Conservation (phyloP, 30 jellyfish, hydroid and myxozoan species). For the Sanderia malayensis region DNA sequence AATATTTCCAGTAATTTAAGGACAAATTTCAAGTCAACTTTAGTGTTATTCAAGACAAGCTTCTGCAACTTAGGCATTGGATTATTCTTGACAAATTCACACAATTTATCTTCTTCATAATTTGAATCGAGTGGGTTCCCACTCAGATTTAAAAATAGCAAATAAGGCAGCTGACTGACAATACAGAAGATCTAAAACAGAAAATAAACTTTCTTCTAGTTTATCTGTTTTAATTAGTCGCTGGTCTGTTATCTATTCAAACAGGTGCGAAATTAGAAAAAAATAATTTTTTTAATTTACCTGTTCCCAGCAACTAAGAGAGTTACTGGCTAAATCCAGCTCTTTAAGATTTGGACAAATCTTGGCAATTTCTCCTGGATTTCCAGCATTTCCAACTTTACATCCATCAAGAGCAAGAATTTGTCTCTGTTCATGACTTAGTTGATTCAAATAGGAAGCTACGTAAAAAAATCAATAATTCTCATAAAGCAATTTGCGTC, state of each 20-base stretch:
- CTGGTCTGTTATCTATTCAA: no score
- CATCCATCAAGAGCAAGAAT: conserved; percentile 84
- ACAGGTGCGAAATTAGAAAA: no score
- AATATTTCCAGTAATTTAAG: conserved; percentile 46
- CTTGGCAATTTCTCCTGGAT: conserved; percentile 51
- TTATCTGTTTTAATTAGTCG: no score
- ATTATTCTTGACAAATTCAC: conserved; percentile 11
- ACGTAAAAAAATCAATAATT: not conserved
- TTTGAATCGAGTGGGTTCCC: conserved; percentile 50
- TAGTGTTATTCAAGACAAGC: conserved; percentile 55
- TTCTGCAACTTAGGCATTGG: conserved; percentile 41
- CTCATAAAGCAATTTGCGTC: no score
- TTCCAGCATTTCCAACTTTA: conserved; percentile 73
- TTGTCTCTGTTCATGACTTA: conserved; percentile 43
- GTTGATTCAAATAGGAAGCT: conserved; percentile 60
- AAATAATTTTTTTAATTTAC: no score
- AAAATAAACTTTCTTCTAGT: no score
- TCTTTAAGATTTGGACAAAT: conserved; percentile 77
- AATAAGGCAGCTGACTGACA: conserved; percentile 51
- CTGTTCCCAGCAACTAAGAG: conserved; percentile 75
- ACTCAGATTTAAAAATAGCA: conserved; percentile 60
- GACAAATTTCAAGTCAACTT: conserved; percentile 27
- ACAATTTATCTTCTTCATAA: conserved; percentile 14
- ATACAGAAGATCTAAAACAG: conserved; percentile 38
- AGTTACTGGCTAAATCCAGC: conserved; percentile 74